Conservation (phyloP, 2,888 invertebrate species). For the Phyto melanocephala region DNA sequence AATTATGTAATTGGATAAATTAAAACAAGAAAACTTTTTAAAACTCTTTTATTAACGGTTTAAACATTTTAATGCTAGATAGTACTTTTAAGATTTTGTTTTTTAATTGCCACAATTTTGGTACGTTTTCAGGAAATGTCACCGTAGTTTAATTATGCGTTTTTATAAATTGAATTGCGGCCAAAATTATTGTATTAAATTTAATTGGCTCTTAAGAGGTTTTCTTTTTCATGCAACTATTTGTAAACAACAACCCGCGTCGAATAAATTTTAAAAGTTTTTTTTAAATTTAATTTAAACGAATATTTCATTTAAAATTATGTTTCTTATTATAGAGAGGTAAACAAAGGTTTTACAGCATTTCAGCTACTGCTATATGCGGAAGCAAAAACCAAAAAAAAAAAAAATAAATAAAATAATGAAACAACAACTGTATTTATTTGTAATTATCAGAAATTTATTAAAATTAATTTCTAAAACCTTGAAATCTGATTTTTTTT, state of each 20-base stretch:
- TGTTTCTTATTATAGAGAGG: neutral
- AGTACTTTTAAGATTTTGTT: too few relatives aligned
- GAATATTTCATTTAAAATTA: constrained; percentile 28
- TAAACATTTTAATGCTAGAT: too few relatives aligned
- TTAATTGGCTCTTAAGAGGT: constrained; percentile 53
- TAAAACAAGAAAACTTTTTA: too few relatives aligned
- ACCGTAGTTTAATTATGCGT: constrained; percentile 30
- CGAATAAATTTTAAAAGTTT: constrained; percentile 1
- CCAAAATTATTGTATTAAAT: constrained; percentile 57
- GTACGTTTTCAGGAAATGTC: constrained; percentile 58
- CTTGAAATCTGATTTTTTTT: too few relatives aligned
- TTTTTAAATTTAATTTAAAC: too few relatives aligned
- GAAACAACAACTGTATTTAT: neutral
- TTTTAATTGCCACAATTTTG: too few relatives aligned
- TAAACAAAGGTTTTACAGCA: neutral
- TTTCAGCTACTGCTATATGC: constrained; percentile 33
- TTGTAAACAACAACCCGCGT: neutral
- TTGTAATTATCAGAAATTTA: neutral
- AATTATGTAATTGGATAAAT: too few relatives aligned
- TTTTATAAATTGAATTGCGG: constrained; percentile 51
- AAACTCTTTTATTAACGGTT: too few relatives aligned
- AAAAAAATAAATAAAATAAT: neutral
- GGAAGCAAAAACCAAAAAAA: too few relatives aligned
- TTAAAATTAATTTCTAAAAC: neutral
- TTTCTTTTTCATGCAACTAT: neutral